phyloP scores from a whole-genome alignment of 2,888 invertebrate genomes.

The Cancer borealis region DNA sequence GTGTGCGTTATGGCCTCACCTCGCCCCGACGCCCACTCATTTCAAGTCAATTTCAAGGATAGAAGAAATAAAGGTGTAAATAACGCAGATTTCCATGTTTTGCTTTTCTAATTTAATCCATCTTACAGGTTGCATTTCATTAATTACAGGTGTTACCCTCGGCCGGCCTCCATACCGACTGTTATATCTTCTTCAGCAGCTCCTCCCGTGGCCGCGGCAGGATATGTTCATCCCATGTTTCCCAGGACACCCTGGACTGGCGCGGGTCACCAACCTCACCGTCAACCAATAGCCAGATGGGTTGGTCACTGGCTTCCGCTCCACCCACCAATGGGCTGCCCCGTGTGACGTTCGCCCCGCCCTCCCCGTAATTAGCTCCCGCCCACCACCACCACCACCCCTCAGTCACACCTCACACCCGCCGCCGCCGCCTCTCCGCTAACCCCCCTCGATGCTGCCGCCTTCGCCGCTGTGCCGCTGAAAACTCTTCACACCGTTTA shows the following conservation, averaged over 20 bases:
- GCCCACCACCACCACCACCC: background rate
- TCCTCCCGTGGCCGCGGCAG: background rate
- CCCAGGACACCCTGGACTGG: background rate
- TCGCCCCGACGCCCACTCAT: background rate
- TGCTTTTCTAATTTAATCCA: background rate
- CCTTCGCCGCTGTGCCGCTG: background rate
- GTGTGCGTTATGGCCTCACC: background rate
- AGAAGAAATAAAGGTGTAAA: background rate
- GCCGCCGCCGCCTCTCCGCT: constrained; percentile 3
- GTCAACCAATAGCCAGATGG: background rate
- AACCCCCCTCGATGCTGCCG: background rate
- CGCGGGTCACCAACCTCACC: constrained; percentile 44
- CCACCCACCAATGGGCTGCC: constrained; percentile 1
- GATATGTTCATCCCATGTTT: background rate
- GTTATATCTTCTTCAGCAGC: background rate
- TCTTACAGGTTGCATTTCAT: background rate
- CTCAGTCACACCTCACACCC: background rate
- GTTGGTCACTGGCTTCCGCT: constrained; percentile 8
- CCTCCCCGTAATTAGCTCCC: background rate
- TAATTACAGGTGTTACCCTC: background rate
- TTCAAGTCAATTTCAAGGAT: background rate
- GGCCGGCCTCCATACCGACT: background rate
- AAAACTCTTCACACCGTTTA: background rate
- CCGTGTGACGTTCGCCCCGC: constrained; percentile 39
- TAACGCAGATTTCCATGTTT: background rate